phyloP scores from a whole-genome alignment of 53 echinoderm and acorn worm genomes.

The Hippasteria phrygiana region DNA sequence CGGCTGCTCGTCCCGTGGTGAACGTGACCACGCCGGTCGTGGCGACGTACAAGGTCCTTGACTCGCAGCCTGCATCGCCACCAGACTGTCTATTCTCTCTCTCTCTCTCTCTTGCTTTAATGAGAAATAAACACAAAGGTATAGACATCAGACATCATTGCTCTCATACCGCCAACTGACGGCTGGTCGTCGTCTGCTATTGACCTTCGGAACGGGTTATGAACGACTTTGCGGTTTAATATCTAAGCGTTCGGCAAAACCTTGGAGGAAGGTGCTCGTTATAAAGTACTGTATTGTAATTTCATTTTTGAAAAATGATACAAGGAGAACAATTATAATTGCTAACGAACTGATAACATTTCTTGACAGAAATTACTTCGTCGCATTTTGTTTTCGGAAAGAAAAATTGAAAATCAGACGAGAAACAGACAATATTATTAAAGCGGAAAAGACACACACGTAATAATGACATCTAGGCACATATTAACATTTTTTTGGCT shows the following conservation, averaged over 20 bases:
- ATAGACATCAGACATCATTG: slow-evolving; percentile 8
- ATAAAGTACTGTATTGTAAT: no score
- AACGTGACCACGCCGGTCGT: slow-evolving; percentile 24
- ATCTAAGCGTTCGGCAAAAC: background rate
- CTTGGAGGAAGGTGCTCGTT: no score
- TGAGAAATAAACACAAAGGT: slow-evolving; percentile 48
- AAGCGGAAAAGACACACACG: no score
- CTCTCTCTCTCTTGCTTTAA: slow-evolving; percentile 44
- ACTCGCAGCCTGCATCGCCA: slow-evolving; percentile 1
- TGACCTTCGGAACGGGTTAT: slow-evolving; percentile 35
- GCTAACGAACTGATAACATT: no score
- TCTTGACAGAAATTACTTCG: no score
- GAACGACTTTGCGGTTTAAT: slow-evolving; percentile 14
- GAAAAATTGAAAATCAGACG: no score
- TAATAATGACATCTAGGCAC: no score
- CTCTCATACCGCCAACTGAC: background rate
- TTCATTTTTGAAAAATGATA: no score
- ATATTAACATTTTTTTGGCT: no score
- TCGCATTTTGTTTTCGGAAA: no score
- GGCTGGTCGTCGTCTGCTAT: slow-evolving; percentile 2
- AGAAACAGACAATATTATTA: no score
- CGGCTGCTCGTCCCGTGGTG: background rate
- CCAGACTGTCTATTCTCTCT: slow-evolving; percentile 18
- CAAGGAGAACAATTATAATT: no score
- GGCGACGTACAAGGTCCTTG: slow-evolving; percentile 22